Evolutionary conservation across 2,113 vertebrate genomes (phyloP).

Genomic region (Sinosuthora webbiana): DNA sequence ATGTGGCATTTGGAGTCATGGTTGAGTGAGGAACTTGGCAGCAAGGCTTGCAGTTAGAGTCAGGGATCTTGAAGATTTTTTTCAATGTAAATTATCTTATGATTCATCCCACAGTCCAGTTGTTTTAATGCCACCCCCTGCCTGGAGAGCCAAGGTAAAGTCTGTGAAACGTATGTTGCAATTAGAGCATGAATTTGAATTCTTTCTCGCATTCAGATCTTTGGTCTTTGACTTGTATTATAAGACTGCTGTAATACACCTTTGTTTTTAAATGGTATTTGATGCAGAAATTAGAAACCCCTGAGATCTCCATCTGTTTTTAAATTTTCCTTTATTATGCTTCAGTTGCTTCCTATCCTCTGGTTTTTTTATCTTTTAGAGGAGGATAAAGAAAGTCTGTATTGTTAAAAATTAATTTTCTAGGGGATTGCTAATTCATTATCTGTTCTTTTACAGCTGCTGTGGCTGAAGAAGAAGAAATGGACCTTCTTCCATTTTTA

Average conservation of each 20-base stretch:
- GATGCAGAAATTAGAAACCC: not conserved
- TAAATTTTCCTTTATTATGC: not conserved
- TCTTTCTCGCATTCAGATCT: not conserved
- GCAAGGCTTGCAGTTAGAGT: not conserved
- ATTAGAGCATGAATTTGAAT: not conserved
- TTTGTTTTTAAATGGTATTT: not conserved
- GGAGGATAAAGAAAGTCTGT: not conserved
- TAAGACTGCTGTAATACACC: not conserved
- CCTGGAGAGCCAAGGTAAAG: not conserved
- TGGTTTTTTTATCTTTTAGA: not conserved
- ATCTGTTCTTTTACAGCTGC: not conserved
- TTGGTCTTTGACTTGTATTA: not conserved
- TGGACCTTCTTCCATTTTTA: not conserved
- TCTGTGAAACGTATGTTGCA: not conserved
- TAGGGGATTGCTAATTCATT: not conserved
- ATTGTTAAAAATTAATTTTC: not conserved
- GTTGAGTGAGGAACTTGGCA: not conserved
- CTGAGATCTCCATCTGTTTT: not conserved
- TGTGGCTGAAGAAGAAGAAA: not conserved
- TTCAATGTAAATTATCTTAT: not conserved
- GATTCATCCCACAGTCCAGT: not conserved
- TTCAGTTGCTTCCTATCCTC: not conserved
- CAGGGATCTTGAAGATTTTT: not conserved
- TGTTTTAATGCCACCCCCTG: not conserved
- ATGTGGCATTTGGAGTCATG: fast-evolving